Base-by-base conservation (phyloP, 2,888 invertebrate species). In the Micropterix aruncella region DNA sequence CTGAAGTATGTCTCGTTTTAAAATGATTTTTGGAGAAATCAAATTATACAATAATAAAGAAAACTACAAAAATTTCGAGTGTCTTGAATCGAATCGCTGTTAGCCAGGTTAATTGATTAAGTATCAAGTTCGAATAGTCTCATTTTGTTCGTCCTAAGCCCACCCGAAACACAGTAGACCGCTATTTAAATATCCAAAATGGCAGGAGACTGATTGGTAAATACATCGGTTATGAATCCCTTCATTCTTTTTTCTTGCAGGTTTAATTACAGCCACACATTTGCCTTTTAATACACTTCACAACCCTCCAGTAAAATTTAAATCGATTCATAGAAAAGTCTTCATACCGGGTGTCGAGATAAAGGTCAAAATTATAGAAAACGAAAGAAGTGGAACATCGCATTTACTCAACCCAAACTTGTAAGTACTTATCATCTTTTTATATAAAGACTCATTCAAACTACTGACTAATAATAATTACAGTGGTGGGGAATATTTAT, bases 391-490 rank as follows among this genome's bases (percentile, higher is more conserved):
- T 57, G 77, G 86, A 19, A 88, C 90, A 0, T 83, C 85, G 4
- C 89, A 92, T 66, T 73, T 91, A 46, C 69, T 93, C 18, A 91
- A 90, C 66, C 91, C 92, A 41, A 90, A 92, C 69, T 69, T 93
- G 84, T 89, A 63, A 80, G 86, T 77, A 44, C 7, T 27, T 27
- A 27, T 27, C 5, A 27, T n/a, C n/a, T n/a, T n/a, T 16, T 44
- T 19, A 18, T 42, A 18, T 37, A 41, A 38, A 17, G 18, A 37
- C 17, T 18, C n/a, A 19, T 19, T 17, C n/a, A n/a, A n/a, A n/a
- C n/a, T n/a, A 16, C 19, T 17, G 18, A 39, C 36, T 14, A 36
- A 38, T 18, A 36, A 37, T 27, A 42, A 39, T 43, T 19, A 39
- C 18, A 18, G 19, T 41, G 37, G 38, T 41, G 7, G 3, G 41